phyloP scores from a whole-genome alignment of 2,113 vertebrate species.

The Trematomus loennbergii region DNA sequence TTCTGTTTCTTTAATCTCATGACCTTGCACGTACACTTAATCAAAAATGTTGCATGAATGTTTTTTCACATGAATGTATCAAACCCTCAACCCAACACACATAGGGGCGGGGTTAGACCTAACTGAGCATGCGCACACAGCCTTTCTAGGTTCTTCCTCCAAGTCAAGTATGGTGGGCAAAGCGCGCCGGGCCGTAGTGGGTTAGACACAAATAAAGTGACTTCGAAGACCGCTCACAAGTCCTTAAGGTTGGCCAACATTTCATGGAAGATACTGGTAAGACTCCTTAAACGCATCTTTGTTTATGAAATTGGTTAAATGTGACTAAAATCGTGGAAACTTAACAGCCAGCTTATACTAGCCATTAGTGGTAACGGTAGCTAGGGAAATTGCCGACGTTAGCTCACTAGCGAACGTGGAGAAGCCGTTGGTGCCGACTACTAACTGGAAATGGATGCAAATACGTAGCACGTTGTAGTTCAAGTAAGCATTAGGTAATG shows the following conservation, averaged over 20 bases:
- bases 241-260: conserved; percentile 16
- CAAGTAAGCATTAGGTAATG: not conserved
- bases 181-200: conserved; percentile 43
- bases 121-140: conserved; percentile 71
- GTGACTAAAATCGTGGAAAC: accelerated
- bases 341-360: not conserved
- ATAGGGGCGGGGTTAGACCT: not conserved
- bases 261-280: conserved; percentile 83
- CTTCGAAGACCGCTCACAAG: conserved; percentile 35
- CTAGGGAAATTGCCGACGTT: not conserved
- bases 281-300: not conserved
- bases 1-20: too few relatives aligned
- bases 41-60: too few relatives aligned
- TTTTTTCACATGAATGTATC: too few relatives aligned
- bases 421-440: conserved; percentile 48
- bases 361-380: not conserved
- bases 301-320: accelerated
- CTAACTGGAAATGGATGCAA: conserved; percentile 39
- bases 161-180: conserved; percentile 70
- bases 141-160: conserved; percentile 13
- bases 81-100: too few relatives aligned
- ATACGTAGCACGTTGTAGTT: conserved; percentile 16
- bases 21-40: too few relatives aligned
- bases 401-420: conserved; percentile 54
- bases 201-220: conserved; percentile 49